phyloP scores from a whole-genome alignment of 2,113 vertebrate genomes.

The Rhinoderma darwinii region DNA sequence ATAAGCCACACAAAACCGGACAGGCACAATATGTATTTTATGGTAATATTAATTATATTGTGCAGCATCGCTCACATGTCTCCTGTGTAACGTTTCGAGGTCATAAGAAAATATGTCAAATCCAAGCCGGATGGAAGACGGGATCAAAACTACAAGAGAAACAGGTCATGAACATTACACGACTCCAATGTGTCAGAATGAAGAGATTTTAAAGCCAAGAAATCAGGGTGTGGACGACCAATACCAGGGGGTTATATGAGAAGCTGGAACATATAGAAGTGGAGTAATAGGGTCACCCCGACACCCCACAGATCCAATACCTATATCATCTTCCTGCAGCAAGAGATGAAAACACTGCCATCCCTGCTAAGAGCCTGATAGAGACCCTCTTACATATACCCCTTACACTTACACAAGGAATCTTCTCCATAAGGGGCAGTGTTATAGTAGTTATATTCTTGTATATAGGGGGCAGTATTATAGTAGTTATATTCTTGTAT shows the following conservation, averaged over 20 bases:
- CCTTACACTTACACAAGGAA: neutral
- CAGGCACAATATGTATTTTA: slow-evolving; percentile 21
- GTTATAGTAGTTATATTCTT: neutral
- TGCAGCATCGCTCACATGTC: slow-evolving; percentile 14
- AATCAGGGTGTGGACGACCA: slow-evolving; percentile 35
- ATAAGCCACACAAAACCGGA: neutral
- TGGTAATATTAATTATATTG: slow-evolving; percentile 42
- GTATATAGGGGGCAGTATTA: neutral
- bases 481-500: slow-evolving; percentile 6
- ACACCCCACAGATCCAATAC: neutral
- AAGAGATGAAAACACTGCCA: neutral
- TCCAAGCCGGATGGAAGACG: slow-evolving; percentile 17
- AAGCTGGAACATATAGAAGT: neutral
- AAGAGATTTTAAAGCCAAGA: neutral
- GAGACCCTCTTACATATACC: neutral
- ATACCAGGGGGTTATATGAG: slow-evolving; percentile 31
- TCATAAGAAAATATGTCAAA: slow-evolving; percentile 55
- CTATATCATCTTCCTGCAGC: neutral
- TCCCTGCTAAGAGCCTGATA: neutral
- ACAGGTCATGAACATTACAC: slow-evolving; percentile 36
- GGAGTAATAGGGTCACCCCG: neutral
- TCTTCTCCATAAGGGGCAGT: neutral
- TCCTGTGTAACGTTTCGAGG: slow-evolving; percentile 30
- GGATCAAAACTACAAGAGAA: neutral
- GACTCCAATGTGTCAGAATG: neutral